A percentile compares a stretch with the other conserved stretches of the same genome.
These are phyloP conservation scores for Cerceris ruficornis DNA, from an alignment of 2,888 invertebrate species.

Conservation along the genomic window DNA sequence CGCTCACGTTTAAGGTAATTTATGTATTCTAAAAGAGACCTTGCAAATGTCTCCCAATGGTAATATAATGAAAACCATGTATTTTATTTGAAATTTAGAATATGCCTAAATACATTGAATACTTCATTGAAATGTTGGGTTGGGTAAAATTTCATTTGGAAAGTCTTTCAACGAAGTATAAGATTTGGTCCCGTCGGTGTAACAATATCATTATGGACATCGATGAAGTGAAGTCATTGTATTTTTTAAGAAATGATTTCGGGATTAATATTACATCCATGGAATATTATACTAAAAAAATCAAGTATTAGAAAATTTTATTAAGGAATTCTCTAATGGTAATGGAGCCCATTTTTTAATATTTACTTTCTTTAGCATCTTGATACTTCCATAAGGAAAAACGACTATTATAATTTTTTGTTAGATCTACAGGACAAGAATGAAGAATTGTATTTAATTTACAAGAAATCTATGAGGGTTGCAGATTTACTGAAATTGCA, in stretches of 20 bases:
- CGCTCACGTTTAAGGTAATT: constrained; percentile 65
- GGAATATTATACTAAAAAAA: constrained; percentile 61
- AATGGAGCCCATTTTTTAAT: constrained; percentile 11
- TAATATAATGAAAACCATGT: constrained; percentile 25
- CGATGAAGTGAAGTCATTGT: constrained; percentile 62
- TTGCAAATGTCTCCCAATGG: background rate
- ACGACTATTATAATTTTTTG: constrained; percentile 26
- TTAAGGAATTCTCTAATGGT: constrained; percentile 60
- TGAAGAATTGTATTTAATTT: constrained; percentile 34
- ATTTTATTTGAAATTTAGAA: constrained; percentile 50
- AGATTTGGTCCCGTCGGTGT: constrained; percentile 25
- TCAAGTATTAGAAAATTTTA: constrained; percentile 59
- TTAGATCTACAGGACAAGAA: constrained; percentile 30
- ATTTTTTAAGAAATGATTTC: constrained; percentile 66
- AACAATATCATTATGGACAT: constrained; percentile 40
- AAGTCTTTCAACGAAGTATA: constrained; percentile 49
- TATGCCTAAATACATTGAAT: constrained; percentile 43
- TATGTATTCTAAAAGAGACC: constrained; percentile 34
- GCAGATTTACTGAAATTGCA: constrained; percentile 63
- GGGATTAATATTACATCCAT: constrained; percentile 56
- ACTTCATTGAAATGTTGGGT: constrained; percentile 70
- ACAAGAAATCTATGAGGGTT: constrained; percentile 60
- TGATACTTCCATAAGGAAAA: background rate
- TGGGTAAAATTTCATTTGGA: constrained; percentile 61
- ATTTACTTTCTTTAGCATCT: constrained; percentile 14